These are phyloP conservation scores for Andinoacara biseriatus DNA, from an alignment of 2,113 vertebrate species.

Conservation along the genomic window DNA sequence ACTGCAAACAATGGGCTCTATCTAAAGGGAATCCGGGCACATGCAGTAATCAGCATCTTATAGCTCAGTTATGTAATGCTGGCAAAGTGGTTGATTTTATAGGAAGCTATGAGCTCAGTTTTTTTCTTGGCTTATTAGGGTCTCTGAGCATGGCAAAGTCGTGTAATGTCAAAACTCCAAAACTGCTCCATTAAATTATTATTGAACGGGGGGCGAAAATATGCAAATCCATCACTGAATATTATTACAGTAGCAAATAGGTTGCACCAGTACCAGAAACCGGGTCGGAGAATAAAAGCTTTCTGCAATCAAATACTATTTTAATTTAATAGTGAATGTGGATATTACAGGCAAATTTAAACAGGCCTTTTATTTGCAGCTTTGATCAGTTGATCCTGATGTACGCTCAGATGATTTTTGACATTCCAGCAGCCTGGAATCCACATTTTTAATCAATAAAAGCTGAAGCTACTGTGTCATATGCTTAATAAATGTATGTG, in stretches of 20 bases:
- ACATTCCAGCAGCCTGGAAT: neutral
- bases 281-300: neutral
- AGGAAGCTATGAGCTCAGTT: neutral
- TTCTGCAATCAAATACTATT: neutral
- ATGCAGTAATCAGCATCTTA: neutral
- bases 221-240: neutral
- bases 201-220: neutral
- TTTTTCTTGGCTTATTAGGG: neutral
- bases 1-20: neutral
- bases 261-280: neutral
- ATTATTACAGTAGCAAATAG: neutral
- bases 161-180: neutral
- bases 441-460: constrained; percentile 12
- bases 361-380: neutral
- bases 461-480: constrained; percentile 4
- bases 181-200: neutral
- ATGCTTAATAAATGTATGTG: neutral
- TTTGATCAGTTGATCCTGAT: constrained; percentile 2
- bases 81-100: neutral
- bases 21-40: neutral
- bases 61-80: too few species aligned
- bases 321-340: neutral
- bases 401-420: neutral
- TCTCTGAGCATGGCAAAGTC: fast-evolving
- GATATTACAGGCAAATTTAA: neutral